phyloP scores from a whole-genome alignment of 2,797 vertebrate genomes.

The Garrulus glandarius region DNA sequence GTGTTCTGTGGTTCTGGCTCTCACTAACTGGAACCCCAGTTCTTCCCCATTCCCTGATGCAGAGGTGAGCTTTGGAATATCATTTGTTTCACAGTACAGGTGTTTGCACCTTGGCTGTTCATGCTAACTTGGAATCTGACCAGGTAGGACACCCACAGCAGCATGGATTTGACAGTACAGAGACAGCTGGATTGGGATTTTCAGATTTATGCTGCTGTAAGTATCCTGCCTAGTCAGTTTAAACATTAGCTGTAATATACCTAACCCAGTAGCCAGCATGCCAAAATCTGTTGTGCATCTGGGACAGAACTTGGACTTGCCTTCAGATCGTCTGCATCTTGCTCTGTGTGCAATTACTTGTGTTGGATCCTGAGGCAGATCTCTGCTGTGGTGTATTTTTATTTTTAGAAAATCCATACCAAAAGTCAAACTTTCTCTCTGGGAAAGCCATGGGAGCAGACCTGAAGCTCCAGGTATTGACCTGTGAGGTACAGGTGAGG shows the following conservation, averaged over 20 bases:
- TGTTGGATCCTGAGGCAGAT: not conserved
- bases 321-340: not conserved
- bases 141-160: not conserved
- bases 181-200: not conserved
- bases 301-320: not conserved
- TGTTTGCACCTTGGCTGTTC: fast-evolving
- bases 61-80: not conserved
- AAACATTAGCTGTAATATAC: not conserved
- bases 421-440: not conserved
- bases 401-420: not conserved
- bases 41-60: not conserved
- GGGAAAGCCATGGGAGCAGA: not conserved
- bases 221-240: not conserved
- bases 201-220: not conserved
- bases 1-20: not conserved
- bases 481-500: not conserved
- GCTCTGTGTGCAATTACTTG: not conserved
- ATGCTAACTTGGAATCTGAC: not conserved
- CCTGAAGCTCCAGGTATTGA: not conserved
- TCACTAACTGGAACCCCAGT: not conserved
- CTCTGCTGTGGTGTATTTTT: not conserved
- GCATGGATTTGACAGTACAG: not conserved
- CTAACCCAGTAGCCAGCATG: not conserved
- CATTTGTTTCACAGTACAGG: not conserved
- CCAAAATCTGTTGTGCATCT: not conserved